A percentile compares a stretch with the other conserved stretches of the same genome.
phyloP scores from a whole-genome alignment of 2,113 vertebrate genomes.

The Myrmecobius fasciatus region DNA sequence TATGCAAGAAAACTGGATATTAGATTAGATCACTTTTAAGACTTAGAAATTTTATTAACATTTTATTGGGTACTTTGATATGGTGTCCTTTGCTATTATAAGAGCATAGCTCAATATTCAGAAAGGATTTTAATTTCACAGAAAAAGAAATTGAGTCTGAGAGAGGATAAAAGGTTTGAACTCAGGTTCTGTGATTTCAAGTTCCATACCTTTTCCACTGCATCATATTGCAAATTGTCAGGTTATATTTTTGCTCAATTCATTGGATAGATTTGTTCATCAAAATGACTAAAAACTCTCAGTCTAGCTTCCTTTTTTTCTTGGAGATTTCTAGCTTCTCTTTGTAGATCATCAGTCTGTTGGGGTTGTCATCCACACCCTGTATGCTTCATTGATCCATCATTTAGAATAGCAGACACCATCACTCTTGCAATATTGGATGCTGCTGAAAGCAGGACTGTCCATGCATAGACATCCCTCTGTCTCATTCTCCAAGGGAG shows the following conservation, averaged over 20 bases:
- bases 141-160: background rate
- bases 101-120: background rate
- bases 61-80: background rate
- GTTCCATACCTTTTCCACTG: background rate
- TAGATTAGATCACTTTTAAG: background rate
- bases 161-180: background rate
- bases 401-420: background rate
- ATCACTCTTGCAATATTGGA: background rate
- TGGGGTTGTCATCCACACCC: background rate
- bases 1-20: background rate
- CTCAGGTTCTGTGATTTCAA: background rate
- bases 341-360: background rate
- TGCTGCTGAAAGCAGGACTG: background rate
- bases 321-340: background rate
- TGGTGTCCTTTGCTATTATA: background rate
- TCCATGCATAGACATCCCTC: background rate
- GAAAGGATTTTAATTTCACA: background rate
- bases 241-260: background rate
- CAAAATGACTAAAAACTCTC: background rate
- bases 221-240: background rate
- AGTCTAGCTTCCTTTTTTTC: background rate
- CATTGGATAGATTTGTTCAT: background rate
- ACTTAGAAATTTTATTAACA: background rate
- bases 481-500: background rate
- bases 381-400: background rate